Evolutionary conservation across 2,113 vertebrate genomes (phyloP).

Genomic region (Himantopus leucocephalus): DNA sequence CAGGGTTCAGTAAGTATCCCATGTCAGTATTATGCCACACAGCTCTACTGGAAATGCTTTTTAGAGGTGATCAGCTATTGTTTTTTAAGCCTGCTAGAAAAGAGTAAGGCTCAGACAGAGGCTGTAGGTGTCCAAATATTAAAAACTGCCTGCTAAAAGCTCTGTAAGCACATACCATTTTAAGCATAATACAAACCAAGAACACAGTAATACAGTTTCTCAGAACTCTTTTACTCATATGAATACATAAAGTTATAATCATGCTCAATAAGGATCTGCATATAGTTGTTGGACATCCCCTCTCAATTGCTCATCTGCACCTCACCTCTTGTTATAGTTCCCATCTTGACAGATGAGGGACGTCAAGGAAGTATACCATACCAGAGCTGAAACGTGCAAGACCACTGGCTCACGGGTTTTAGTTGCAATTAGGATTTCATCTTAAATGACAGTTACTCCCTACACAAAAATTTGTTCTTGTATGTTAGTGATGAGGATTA

Average conservation of each 20-base stretch:
- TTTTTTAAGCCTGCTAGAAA: not conserved
- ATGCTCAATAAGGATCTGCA: not conserved
- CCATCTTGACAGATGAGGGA: not conserved
- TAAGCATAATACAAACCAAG: not conserved
- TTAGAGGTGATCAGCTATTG: not conserved
- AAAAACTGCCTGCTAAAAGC: not conserved
- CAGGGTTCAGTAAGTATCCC: not conserved
- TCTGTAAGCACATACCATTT: not conserved
- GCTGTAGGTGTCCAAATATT: not conserved
- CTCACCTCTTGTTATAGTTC: not conserved
- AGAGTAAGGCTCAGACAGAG: not conserved
- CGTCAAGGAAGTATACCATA: rapidly evolving
- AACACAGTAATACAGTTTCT: not conserved
- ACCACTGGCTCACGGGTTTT: not conserved
- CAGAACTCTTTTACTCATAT: not conserved
- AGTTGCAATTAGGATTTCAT: not conserved
- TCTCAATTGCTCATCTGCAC: not conserved
- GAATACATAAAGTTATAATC: not conserved
- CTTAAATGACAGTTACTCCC: not conserved
- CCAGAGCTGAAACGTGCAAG: not conserved
- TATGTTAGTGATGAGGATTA: not conserved
- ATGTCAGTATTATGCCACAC: not conserved
- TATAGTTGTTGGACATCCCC: not conserved
- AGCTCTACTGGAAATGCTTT: not conserved
- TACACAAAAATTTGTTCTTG: not conserved